Evolutionary conservation across 2,888 invertebrate species (phyloP).

Genomic region (Synanthedon tipuliformis): DNA sequence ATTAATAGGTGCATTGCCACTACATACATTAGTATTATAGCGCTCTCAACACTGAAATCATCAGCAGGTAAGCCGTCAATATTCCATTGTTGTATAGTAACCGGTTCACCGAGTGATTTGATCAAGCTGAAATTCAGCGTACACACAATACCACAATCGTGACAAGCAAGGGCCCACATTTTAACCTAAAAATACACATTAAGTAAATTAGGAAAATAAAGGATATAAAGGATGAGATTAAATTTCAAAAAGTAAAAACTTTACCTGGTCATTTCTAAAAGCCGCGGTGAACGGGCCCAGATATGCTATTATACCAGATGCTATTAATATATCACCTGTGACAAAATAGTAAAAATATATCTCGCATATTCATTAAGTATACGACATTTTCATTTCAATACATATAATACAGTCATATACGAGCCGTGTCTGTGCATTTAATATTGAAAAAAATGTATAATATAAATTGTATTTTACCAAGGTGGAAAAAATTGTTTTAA

Average conservation of each 20-base stretch:
- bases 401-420: too few species aligned
- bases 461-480: too few species aligned
- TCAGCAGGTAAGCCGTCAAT: slow-evolving; percentile 91
- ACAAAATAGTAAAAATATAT: slow-evolving; percentile 21
- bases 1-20: slow-evolving; percentile 14
- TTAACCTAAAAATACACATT: slow-evolving; percentile 63
- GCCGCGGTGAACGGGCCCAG: slow-evolving; percentile 87
- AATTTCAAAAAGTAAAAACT: neutral
- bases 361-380: neutral
- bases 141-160: slow-evolving; percentile 79
- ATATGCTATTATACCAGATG: slow-evolving; percentile 91
- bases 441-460: too few species aligned
- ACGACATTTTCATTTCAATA: too few species aligned
- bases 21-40: slow-evolving; percentile 87
- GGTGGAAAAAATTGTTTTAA: too few species aligned
- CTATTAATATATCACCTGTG: slow-evolving; percentile 85
- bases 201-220: too few species aligned
- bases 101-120: slow-evolving; percentile 85
- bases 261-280: slow-evolving; percentile 71
- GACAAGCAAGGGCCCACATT: slow-evolving; percentile 80
- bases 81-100: slow-evolving; percentile 90
- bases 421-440: too few species aligned
- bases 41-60: slow-evolving; percentile 90
- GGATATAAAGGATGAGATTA: neutral
- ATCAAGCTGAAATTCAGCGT: slow-evolving; percentile 82